Conservation (phyloP, 2,888 invertebrate species). For the Torymus auratus region DNA sequence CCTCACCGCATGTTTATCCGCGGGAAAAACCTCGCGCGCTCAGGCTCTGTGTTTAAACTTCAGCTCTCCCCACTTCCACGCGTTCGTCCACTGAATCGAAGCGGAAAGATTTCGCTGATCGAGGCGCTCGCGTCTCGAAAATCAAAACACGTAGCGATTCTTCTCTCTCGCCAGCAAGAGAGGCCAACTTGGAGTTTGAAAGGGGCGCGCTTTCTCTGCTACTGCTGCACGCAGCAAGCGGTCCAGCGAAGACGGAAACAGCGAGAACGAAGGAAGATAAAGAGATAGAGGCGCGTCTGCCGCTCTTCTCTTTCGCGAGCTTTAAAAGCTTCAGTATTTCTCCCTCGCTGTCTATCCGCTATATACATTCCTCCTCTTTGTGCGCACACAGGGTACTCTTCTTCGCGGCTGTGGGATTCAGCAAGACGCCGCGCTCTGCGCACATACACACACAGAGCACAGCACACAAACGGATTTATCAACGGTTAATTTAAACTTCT, state of each 20-base stretch:
- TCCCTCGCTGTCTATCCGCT: slow-evolving; percentile 5
- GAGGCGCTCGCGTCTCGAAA: slow-evolving; percentile 30
- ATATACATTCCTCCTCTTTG: neutral
- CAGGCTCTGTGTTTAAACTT: too few species aligned
- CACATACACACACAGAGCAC: too few species aligned
- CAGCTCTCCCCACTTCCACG: too few species aligned
- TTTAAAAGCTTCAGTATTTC: slow-evolving; percentile 42
- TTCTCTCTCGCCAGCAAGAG: slow-evolving; percentile 12
- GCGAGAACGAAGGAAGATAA: slow-evolving; percentile 8
- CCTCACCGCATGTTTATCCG: too few species aligned
- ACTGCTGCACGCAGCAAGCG: neutral
- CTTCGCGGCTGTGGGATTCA: neutral
- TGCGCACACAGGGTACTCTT: slow-evolving; percentile 23
- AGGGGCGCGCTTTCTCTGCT: slow-evolving; percentile 2
- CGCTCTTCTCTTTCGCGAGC: slow-evolving; percentile 23
- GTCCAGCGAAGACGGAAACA: slow-evolving; percentile 1
- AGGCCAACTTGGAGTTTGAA: slow-evolving; percentile 52
- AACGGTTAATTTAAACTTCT: slow-evolving; percentile 50
- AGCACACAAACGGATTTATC: slow-evolving; percentile 41
- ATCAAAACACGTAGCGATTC: slow-evolving; percentile 56
- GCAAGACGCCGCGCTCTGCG: too few species aligned
- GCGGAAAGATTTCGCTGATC: slow-evolving; percentile 41
- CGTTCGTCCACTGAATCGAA: neutral
- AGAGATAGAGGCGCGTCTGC: slow-evolving; percentile 39
- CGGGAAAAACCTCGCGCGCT: too few species aligned